Evolutionary conservation across 2,888 invertebrate genomes (phyloP).

Genomic region (Arrhopalites spinosus): DNA sequence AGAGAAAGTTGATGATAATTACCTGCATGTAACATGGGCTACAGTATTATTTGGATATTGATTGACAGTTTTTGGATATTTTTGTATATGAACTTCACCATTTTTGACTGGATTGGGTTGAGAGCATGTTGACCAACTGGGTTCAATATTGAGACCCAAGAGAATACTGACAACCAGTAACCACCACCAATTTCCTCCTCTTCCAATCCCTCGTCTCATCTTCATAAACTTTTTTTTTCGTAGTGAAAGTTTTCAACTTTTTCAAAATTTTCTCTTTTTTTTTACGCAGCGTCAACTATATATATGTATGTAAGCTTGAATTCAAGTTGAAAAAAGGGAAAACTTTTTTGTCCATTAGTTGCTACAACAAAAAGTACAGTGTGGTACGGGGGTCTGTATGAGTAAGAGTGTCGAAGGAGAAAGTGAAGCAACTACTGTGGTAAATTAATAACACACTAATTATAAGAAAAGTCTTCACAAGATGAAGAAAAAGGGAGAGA

Average conservation of each 20-base stretch:
- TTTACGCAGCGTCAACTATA: neutral
- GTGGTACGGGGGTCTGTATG: too few species aligned
- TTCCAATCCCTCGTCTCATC: conserved; percentile 25
- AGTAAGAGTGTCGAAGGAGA: too few species aligned
- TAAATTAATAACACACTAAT: too few species aligned
- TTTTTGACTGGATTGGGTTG: conserved; percentile 30
- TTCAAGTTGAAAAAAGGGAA: too few species aligned
- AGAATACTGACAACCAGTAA: conserved; percentile 28
- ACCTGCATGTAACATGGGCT: conserved; percentile 36
- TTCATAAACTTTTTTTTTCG: conserved; percentile 16
- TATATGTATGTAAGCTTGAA: too few species aligned
- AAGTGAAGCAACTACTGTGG: too few species aligned
- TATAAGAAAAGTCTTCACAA: too few species aligned
- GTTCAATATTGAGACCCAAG: conserved; percentile 32
- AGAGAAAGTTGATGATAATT: too few species aligned
- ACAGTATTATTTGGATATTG: conserved; percentile 32
- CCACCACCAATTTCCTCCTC: conserved; percentile 33
- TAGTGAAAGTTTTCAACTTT: too few species aligned
- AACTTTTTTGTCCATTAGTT: too few species aligned
- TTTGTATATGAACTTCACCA: conserved; percentile 29
- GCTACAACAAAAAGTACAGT: too few species aligned
- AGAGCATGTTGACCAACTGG: conserved; percentile 36
- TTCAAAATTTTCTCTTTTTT: conserved; percentile 1
- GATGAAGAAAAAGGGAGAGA: too few species aligned
- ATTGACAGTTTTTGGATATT: conserved; percentile 18